These are phyloP conservation scores for Limnephilus lunatus DNA, from an alignment of 2,888 invertebrate genomes.

Conservation along the genomic window DNA sequence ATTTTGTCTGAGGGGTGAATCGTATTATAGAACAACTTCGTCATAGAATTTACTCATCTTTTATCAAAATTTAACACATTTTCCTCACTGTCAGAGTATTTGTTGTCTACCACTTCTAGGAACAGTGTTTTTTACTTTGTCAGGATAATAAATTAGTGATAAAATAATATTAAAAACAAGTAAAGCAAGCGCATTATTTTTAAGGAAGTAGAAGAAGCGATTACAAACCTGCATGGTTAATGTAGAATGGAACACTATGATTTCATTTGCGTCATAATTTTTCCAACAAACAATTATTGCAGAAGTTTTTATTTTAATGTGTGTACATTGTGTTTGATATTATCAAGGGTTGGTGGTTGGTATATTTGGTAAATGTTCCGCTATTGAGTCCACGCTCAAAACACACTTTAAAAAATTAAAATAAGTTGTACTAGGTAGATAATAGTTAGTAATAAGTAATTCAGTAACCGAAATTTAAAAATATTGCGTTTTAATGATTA, in stretches of 20 bases:
- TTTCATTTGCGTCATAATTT: too few species aligned
- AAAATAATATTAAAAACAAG: background rate
- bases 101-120: background rate
- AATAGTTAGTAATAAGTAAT: too few species aligned
- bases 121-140: background rate
- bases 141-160: background rate
- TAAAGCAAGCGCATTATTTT: background rate
- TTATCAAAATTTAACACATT: background rate
- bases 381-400: too few species aligned
- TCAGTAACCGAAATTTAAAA: too few species aligned
- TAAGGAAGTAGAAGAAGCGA: background rate
- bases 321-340: too few species aligned
- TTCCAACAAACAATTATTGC: too few species aligned
- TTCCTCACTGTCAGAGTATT: background rate
- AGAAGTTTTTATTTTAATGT: too few species aligned
- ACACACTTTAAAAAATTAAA: too few species aligned
- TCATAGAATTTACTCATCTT: background rate
- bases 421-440: too few species aligned
- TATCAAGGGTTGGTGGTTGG: too few species aligned
- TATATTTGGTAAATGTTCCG: too few species aligned
- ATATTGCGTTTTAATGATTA: too few species aligned
- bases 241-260: background rate
- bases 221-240: background rate
- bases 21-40: background rate
- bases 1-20: background rate